A percentile compares a stretch with the other conserved stretches of the same genome.
phyloP scores from a whole-genome alignment of 2,888 invertebrate genomes.

The Dolichomitus sp. region DNA sequence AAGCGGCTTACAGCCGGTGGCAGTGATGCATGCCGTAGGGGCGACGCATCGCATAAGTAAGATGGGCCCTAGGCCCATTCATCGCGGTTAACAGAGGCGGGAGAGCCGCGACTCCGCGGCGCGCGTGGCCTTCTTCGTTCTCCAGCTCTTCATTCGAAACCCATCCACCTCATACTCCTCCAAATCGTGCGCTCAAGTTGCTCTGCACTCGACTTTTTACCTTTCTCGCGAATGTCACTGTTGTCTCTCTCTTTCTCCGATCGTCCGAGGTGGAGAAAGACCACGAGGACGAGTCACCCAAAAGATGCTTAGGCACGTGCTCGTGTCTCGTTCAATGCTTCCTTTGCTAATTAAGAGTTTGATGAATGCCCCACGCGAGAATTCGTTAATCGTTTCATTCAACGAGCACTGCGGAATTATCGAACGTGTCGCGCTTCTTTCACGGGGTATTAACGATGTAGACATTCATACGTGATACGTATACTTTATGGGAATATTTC shows the following conservation, averaged over 20 bases:
- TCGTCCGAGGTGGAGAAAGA: conserved; percentile 42
- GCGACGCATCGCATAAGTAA: conserved; percentile 82
- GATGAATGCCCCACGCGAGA: conserved; percentile 65
- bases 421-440: conserved; percentile 63
- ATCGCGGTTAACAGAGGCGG: conserved; percentile 75
- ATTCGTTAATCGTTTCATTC: conserved; percentile 71
- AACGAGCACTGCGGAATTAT: conserved; percentile 51
- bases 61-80: conserved; percentile 81
- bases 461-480: conserved; percentile 67
- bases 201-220: conserved; percentile 51
- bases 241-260: not conserved
- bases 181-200: conserved; percentile 42
- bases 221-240: conserved; percentile 49
- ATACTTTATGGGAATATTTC: conserved; percentile 62
- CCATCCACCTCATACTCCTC: conserved; percentile 55
- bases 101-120: conserved; percentile 45
- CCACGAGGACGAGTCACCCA: conserved; percentile 37
- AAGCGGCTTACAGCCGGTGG: conserved; percentile 79
- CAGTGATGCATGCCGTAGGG: conserved; percentile 83
- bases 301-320: conserved; percentile 69
- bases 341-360: conserved; percentile 68
- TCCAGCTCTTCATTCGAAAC: conserved; percentile 65
- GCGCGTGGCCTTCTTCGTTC: conserved; percentile 62
- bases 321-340: conserved; percentile 63
- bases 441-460: conserved; percentile 61